Base-by-base conservation (phyloP, 2,888 invertebrate species). In the Lampropteryx suffumata region DNA sequence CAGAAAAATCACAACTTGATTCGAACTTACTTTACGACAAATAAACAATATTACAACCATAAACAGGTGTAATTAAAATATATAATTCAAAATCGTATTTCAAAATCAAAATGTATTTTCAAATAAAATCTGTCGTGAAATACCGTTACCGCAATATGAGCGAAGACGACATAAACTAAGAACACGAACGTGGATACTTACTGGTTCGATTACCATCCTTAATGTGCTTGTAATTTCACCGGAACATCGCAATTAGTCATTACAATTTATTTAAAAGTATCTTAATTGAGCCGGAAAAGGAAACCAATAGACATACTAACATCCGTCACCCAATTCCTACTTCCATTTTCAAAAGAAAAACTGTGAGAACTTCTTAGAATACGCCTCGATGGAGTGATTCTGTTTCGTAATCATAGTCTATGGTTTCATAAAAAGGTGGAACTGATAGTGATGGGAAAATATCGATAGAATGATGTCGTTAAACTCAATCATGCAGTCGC, bases 301-400 rank as follows among this genome's bases (percentile, higher is more conserved):
- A 53, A 53, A 44, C 24, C 52, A 40, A 48, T 43, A 34, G 52
- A 46, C 27, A 4, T 28, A 33, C 37, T 35, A 7, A 44, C 52
- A 53, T 53, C 52, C 52, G 52, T 48, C 47, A 53, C 52, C 52
- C 35, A 40, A 44, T 53, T 48, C 52, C 52, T 34, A 47, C 13
- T 37, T 47, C 47, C 40, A 47, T 33, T 47, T 41, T 32, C 13
- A 42, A 27, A 9, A 12, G 37, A 47, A 52, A 52, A 52, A 52
- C 29, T 42, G 37, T 52, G 52, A 14, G 52, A 52, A 42, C 17
- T 8, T 13, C 13, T 33, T 36, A 7, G 27, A 42, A 34, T 42
- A 12, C 40, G 9, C 10, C n/a, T 17, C 11, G 14, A 10, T 32
- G 8, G 12, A 14, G 14, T 10, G 14, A 17, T 8, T 28, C 3